Percentiles rank a stretch among this genome's conserved stretches.
Evolutionary conservation across 2,888 invertebrate genomes (phyloP).

Genomic region (Sympetrum striolatum): DNA sequence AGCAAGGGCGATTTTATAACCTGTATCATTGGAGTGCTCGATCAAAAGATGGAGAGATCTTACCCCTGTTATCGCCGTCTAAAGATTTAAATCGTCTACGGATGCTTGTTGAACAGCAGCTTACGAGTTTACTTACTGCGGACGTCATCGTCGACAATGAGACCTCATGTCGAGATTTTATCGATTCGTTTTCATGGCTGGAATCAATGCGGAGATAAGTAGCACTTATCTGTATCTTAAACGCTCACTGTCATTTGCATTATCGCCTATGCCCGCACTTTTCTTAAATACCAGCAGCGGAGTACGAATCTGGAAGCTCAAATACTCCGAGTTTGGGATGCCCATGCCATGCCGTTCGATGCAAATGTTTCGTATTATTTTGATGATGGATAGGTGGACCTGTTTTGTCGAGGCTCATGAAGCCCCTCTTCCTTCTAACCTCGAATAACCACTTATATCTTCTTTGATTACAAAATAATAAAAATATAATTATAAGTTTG

Average conservation of each 20-base stretch:
- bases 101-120: not conserved
- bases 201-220: not conserved
- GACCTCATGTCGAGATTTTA: not conserved
- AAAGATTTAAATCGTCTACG: not conserved
- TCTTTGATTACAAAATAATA: too few species aligned
- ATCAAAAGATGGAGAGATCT: too few species aligned
- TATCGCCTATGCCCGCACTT: not conserved
- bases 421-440: too few species aligned
- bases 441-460: too few species aligned
- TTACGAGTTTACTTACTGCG: not conserved
- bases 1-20: too few species aligned
- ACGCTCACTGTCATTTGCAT: not conserved
- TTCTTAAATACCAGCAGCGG: not conserved
- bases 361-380: too few species aligned
- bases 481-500: too few species aligned
- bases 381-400: too few species aligned
- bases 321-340: too few species aligned
- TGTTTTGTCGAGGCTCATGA: too few species aligned
- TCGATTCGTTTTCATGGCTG: not conserved
- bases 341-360: too few species aligned
- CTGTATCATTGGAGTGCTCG: too few species aligned
- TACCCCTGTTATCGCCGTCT: not conserved
- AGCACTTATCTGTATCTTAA: not conserved
- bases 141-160: not conserved
- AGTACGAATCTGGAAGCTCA: not conserved